Evolutionary conservation across 1,140 invertebrate species (phyloP).

Genomic region (Musca vetustissima): DNA sequence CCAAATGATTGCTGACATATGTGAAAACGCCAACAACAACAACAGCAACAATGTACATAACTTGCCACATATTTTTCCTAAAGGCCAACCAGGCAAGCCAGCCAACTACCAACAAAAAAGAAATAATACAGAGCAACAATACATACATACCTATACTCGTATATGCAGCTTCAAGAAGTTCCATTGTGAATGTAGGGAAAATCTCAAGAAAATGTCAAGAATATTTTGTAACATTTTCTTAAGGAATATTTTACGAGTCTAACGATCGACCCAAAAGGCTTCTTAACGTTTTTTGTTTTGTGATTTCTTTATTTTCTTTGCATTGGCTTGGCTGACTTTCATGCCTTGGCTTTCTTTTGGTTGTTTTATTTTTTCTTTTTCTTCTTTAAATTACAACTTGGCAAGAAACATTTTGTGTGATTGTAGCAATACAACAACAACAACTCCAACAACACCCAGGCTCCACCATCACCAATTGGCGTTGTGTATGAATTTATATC

Average conservation of each 20-base stretch:
- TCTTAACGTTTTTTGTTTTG: background rate
- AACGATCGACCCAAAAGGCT: background rate
- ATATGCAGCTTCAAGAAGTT: too few species aligned
- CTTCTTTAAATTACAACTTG: background rate
- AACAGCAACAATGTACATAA: background rate
- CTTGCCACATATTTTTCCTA: background rate
- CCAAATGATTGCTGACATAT: constrained; percentile 18
- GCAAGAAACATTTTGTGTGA: background rate
- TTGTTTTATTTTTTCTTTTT: background rate
- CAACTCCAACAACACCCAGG: background rate
- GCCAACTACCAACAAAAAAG: background rate
- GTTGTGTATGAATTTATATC: background rate
- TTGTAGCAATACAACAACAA: background rate
- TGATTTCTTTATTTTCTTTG: background rate
- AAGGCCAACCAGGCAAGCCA: background rate
- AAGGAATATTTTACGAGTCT: background rate
- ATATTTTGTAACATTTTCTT: constrained; percentile 14
- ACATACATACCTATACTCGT: too few species aligned
- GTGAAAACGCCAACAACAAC: background rate
- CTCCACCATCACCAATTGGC: background rate
- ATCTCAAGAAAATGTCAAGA: constrained; percentile 18
- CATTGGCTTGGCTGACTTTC: background rate
- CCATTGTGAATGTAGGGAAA: background rate
- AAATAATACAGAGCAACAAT: constrained; percentile 1
- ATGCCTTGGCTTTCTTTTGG: too few species aligned